Conservation (phyloP, 1,140 invertebrate species). For the Catajapyx aquilonaris region DNA sequence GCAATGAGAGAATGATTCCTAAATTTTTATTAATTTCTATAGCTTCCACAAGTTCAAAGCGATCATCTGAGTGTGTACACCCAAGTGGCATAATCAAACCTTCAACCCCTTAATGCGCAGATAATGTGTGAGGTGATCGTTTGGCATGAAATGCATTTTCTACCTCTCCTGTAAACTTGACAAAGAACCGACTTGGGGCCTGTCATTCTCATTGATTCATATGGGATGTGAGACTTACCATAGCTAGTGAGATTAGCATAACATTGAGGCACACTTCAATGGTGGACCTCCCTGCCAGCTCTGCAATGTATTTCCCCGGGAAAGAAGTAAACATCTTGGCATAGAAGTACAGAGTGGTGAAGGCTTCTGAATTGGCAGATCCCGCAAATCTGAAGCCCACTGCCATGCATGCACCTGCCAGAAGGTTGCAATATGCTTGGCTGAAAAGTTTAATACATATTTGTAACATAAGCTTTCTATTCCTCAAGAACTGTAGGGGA, state of each 20-base stretch:
- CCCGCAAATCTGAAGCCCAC: slow-evolving; percentile 85
- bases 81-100: no score
- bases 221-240: slow-evolving; percentile 31
- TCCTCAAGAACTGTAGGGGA: slow-evolving; percentile 5
- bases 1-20: no score
- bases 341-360: slow-evolving; percentile 44
- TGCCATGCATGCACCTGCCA: slow-evolving; percentile 85
- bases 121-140: no score
- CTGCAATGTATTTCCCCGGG: slow-evolving; percentile 45
- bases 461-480: slow-evolving; percentile 3
- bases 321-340: slow-evolving; percentile 40
- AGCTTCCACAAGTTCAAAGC: no score
- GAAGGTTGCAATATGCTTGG: slow-evolving; percentile 90
- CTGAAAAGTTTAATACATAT: no score
- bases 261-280: slow-evolving; percentile 77
- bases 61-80: no score
- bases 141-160: no score
- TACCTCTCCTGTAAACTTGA: no score
- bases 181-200: no score
- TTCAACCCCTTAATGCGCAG: no score
- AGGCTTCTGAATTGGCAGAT: slow-evolving; percentile 61
- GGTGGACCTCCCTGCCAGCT: slow-evolving; percentile 70
- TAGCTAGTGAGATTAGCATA: slow-evolving; percentile 53
- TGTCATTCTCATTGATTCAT: no score
- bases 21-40: no score